Percentiles rank a stretch among this genome's conserved stretches.
Conservation (phyloP, 1,140 invertebrate genomes). For the Pentalonia nigronervosa region DNA sequence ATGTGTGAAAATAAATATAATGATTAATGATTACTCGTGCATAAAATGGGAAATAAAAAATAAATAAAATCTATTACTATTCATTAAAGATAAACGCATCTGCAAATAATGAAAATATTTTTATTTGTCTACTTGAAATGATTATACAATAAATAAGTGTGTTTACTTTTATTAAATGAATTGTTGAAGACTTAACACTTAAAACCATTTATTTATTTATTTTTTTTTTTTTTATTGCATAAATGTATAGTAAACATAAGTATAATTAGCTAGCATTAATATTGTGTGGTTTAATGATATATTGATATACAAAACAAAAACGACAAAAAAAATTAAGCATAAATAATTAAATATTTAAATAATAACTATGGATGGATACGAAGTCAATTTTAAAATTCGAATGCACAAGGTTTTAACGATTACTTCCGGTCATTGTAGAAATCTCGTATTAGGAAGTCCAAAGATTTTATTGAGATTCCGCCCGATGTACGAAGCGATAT, state of each 20-base stretch:
- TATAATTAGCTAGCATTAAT: neutral
- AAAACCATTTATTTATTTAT: too few relatives aligned
- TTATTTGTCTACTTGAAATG: neutral
- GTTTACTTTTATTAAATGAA: neutral
- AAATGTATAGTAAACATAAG: neutral
- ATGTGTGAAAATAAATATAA: neutral
- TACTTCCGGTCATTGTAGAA: constrained; percentile 18
- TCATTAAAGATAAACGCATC: neutral
- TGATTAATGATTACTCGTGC: neutral
- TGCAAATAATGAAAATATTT: neutral
- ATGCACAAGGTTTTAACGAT: neutral
- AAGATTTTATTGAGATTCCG: neutral
- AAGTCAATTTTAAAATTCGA: constrained; percentile 8
- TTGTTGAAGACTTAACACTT: neutral
- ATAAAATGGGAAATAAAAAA: neutral
- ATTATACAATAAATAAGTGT: neutral
- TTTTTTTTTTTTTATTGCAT: neutral
- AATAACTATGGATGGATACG: neutral
- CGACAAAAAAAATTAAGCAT: neutral
- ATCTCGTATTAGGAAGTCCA: neutral
- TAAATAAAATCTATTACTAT: neutral
- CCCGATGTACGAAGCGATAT: neutral
- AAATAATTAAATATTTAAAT: neutral
- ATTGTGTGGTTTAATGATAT: neutral
- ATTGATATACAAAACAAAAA: neutral